A percentile compares a stretch with the other conserved stretches of the same genome.
Evolutionary conservation across 2,888 invertebrate species (phyloP).

Genomic region (Ashinkailepas kermadecensis): DNA sequence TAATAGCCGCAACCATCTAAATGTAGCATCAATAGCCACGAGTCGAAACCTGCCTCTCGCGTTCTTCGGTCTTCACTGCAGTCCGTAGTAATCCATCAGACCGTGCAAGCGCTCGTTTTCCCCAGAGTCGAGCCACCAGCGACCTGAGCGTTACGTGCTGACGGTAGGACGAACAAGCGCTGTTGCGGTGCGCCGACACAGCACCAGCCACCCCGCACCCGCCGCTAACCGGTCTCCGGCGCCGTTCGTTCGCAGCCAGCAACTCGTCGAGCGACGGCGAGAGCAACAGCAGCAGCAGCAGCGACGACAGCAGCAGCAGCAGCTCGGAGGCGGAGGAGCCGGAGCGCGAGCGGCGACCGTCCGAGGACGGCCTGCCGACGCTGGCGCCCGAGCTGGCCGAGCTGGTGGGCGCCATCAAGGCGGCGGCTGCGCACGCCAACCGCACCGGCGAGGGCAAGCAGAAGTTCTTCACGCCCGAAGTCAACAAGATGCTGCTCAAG

Average conservation of each 20-base stretch:
- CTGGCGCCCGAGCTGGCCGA: background rate
- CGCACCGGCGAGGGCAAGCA: constrained; percentile 40
- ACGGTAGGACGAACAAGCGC: too few species aligned
- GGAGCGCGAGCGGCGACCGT: background rate
- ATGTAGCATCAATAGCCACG: too few species aligned
- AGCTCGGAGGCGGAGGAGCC: background rate
- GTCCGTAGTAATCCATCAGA: too few species aligned
- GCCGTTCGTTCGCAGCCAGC: background rate
- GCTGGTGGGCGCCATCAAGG: constrained; percentile 12
- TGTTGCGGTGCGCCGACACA: too few species aligned
- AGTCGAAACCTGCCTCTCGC: too few species aligned
- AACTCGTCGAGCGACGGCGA: background rate
- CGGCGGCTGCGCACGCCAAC: constrained; percentile 17
- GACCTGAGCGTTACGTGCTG: too few species aligned
- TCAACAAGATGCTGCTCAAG: constrained; percentile 49
- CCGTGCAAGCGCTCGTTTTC: too few species aligned
- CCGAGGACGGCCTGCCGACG: constrained; percentile 1
- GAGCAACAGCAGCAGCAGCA: background rate
- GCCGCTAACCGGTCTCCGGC: background rate
- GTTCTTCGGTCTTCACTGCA: too few species aligned
- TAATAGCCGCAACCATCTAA: too few species aligned
- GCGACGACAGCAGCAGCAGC: constrained; percentile 1
- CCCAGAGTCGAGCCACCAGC: too few species aligned
- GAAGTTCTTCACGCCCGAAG: constrained; percentile 47
- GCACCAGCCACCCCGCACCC: background rate